These are phyloP conservation scores for Corticium candelabrum DNA, from an alignment of 37 sponge, comb jelly and placozoan species.

Conservation along the genomic window DNA sequence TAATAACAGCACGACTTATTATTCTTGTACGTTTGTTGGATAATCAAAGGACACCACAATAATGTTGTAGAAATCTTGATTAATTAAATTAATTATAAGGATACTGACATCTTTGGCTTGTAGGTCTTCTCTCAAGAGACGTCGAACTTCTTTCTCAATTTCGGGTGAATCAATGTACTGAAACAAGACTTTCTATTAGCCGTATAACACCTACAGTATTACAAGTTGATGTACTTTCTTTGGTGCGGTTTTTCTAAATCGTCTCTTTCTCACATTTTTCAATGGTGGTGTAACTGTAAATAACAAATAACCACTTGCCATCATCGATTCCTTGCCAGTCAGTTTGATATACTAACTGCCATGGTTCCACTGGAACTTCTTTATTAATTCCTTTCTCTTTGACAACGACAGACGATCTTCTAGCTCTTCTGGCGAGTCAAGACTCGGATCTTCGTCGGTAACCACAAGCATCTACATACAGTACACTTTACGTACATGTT, in stretches of 20 bases:
- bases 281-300: constrained; percentile 81
- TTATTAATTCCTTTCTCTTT: constrained; percentile 49
- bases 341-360: constrained; percentile 46
- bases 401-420: constrained; percentile 30
- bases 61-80: too few relatives aligned
- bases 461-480: constrained; percentile 35
- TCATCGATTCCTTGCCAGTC: neutral
- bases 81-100: too few relatives aligned
- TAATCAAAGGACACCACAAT: too few relatives aligned
- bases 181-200: too few relatives aligned
- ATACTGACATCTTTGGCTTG: constrained; percentile 62
- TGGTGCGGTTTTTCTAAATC: constrained; percentile 86
- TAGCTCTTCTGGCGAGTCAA: constrained; percentile 25
- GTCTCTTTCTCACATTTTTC: constrained; percentile 86
- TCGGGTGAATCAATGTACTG: constrained; percentile 86
- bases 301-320: too few relatives aligned
- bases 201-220: neutral
- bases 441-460: constrained; percentile 23
- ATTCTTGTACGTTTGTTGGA: too few relatives aligned
- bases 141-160: constrained; percentile 84
- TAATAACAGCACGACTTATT: too few relatives aligned
- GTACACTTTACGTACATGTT: too few relatives aligned
- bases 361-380: constrained; percentile 63
- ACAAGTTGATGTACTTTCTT: constrained; percentile 59
- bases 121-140: constrained; percentile 80